Conservation (phyloP, 2,797 vertebrate species). For the Alectoris magna region DNA sequence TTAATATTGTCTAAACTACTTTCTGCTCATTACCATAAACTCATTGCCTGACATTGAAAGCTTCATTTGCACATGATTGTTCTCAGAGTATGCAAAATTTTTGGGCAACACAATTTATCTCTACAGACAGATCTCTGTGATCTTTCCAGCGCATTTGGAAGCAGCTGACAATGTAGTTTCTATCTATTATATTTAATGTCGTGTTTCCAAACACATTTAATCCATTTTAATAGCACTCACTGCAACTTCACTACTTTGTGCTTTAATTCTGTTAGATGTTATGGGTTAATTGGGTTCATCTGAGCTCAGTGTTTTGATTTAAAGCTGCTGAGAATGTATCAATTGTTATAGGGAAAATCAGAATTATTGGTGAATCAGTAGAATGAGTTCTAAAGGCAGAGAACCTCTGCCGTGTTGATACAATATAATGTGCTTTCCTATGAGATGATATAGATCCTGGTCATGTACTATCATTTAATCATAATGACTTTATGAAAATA, state of each 20-base stretch:
- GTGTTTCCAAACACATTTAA: neutral
- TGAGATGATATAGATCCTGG: neutral
- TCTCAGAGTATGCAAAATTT: constrained; percentile 38
- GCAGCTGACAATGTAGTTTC: constrained; percentile 38
- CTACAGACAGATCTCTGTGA: constrained; percentile 49
- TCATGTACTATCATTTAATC: neutral
- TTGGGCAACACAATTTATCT: constrained; percentile 46
- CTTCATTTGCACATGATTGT: constrained; percentile 24
- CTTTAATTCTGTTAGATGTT: neutral
- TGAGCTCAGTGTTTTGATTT: neutral
- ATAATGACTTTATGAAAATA: neutral
- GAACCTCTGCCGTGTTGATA: neutral
- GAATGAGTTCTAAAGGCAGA: neutral
- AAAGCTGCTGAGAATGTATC: neutral
- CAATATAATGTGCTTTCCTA: neutral
- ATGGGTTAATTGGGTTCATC: neutral
- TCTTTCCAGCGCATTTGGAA: constrained; percentile 47
- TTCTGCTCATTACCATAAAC: constrained; percentile 31
- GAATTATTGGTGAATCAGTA: neutral
- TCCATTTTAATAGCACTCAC: neutral
- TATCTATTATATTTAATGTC: neutral
- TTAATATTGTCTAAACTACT: neutral
- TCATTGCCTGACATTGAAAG: neutral
- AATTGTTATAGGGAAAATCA: neutral
- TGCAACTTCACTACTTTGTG: neutral